phyloP scores from a whole-genome alignment of 2,113 vertebrate genomes.

The Campylomormyrus numenius region DNA sequence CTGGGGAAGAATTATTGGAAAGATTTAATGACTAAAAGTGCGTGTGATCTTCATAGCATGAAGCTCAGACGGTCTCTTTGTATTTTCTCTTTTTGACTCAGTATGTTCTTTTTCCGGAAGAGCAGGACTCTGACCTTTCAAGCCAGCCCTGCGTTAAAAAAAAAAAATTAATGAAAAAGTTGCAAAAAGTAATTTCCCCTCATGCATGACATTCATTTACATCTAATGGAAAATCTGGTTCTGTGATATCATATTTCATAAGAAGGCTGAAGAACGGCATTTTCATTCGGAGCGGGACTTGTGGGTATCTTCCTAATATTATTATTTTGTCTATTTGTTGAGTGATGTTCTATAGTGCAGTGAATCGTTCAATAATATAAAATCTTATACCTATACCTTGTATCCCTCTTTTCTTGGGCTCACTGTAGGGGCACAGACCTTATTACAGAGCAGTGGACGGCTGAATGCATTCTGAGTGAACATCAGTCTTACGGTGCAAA shows the following conservation, averaged over 20 bases:
- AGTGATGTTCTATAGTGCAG: not conserved
- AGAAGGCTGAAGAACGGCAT: not conserved
- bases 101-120: not conserved
- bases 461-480: not conserved
- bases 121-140: not conserved
- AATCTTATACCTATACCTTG: not conserved
- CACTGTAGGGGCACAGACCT: not conserved
- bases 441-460: not conserved
- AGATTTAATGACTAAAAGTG: slow-evolving; percentile 2
- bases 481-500: not conserved
- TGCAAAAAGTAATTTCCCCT: not conserved
- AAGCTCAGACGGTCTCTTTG: not conserved
- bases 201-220: not conserved
- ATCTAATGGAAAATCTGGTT: slow-evolving; percentile 1
- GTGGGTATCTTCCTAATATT: not conserved
- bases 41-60: not conserved
- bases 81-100: slow-evolving; percentile 14
- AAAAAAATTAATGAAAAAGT: not conserved
- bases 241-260: not conserved
- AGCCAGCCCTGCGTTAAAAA: not conserved
- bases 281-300: not conserved
- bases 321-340: not conserved
- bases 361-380: not conserved
- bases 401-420: too few relatives aligned
- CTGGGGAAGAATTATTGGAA: not conserved